Evolutionary conservation across 2,797 vertebrate genomes (phyloP), one percentile per base, ranked within the genome.

Genomic region (Eremophila alpestris): DNA sequence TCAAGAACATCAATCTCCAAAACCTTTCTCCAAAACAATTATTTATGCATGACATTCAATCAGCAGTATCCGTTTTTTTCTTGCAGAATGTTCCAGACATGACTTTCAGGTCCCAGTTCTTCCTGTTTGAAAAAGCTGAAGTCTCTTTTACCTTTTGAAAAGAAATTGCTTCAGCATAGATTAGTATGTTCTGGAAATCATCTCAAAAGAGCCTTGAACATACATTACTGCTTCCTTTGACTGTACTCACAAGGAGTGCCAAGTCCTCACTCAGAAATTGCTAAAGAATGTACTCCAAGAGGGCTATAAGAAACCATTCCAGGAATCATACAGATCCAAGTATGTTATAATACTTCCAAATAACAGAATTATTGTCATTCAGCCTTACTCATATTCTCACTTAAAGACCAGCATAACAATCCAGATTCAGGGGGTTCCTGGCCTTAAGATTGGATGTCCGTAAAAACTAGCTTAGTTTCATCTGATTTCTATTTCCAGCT

Each of bases 401-500:
- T 94, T 86, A 78, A 88, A 90, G 63, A 90, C 21, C 36, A 71
- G 32, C 12, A 6, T 63, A 92, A 82, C 30, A 67, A 59, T 63
- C 65, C 41, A 74, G 41, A 68, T 83, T 90, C n/a, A 73, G 48
- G 67, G 60, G 7, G 38, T 65, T 91, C 58, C 74, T 93, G 52
- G 22, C 45, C 59, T 74, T 78, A 63, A 59, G 36, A 18, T 46
- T 86, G 19, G 16, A 70, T 21, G 22, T 69, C 38, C 80, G 83
- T 74, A 86, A 73, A 86, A 88, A 69, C 30, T 49, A 73, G 11
- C 18, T 81, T 83, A 2, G 24, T 73, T 96, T 93, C 82, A 95
- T 78, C 79, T 96, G 79, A 93, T 88, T 94, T 83, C 82, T 83
- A 63, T 95, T 96, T 77, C 65, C 32, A 83, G 69, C 59, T 89